These are phyloP conservation scores for Brachionus plicatilis DNA, from an alignment of 1,140 invertebrate species.

Conservation along the genomic window DNA sequence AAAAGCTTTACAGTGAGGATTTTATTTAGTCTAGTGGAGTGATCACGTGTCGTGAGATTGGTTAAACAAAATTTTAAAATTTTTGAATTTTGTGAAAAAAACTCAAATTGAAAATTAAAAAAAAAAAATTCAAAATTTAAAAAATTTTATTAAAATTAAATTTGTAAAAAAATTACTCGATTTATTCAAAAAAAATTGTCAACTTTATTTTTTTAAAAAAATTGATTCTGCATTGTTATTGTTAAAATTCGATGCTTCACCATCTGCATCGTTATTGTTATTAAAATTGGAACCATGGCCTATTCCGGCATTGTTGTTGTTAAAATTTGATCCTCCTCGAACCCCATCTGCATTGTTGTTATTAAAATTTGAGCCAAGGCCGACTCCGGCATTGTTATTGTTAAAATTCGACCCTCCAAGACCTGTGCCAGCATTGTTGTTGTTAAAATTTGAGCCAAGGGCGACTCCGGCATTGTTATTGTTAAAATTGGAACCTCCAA, in stretches of 20 bases:
- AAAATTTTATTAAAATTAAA: not conserved
- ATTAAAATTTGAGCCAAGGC: not conserved
- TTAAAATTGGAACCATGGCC: not conserved
- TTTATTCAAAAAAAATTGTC: not conserved
- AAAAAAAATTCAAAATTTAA: not conserved
- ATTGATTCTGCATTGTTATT: not conserved
- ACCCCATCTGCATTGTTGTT: constrained; percentile 13
- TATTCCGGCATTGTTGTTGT: not conserved
- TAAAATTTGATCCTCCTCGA: not conserved
- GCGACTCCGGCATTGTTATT: not conserved
- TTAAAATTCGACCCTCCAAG: not conserved
- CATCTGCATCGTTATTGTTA: constrained; percentile 1
- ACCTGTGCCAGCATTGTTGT: constrained; percentile 5
- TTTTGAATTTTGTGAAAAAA: not conserved
- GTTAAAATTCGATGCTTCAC: not conserved
- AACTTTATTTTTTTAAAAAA: not conserved
- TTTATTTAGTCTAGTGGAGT: not conserved
- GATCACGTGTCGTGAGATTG: not conserved
- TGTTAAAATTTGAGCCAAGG: not conserved
- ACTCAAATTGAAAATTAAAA: not conserved
- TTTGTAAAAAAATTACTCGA: not conserved
- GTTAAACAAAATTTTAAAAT: not conserved
- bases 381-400: constrained; percentile 3
- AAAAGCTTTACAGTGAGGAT: not conserved
- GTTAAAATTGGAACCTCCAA: not conserved